Percentiles rank a stretch among this genome's conserved stretches.
Evolutionary conservation across 2,888 invertebrate species (phyloP).

Genomic region (Drosophila neonasuta): DNA sequence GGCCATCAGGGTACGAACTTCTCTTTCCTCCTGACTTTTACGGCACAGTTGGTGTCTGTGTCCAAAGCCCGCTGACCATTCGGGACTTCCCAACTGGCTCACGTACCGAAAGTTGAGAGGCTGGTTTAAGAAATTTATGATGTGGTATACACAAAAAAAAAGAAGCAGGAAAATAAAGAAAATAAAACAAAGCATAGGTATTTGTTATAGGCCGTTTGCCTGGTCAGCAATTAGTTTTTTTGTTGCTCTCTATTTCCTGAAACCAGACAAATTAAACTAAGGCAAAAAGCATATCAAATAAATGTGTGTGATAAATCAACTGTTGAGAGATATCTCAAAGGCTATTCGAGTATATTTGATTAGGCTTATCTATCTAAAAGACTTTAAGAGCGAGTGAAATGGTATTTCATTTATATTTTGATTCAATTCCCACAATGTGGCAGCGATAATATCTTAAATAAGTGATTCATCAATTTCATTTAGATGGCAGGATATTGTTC

Average conservation of each 20-base stretch:
- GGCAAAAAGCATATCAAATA: not conserved
- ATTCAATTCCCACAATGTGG: not conserved
- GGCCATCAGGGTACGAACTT: constrained; percentile 40
- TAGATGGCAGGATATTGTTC: not conserved
- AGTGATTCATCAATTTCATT: not conserved
- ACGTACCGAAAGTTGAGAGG: constrained; percentile 43
- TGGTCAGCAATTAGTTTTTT: constrained; percentile 19
- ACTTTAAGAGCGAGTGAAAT: not conserved
- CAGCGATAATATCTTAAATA: not conserved
- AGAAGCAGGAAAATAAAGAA: not conserved
- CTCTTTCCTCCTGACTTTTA: constrained; percentile 3
- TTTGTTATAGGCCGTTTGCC: constrained; percentile 3
- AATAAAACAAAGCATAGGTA: constrained; percentile 10
- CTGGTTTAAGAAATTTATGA: constrained; percentile 40
- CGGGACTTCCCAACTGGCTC: constrained; percentile 34
- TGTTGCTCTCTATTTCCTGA: not conserved
- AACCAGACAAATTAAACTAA: constrained; percentile 2
- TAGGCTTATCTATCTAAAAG: not conserved
- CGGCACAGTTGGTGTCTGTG: constrained; percentile 29
- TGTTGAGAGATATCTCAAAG: constrained; percentile 1
- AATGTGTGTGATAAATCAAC: not conserved
- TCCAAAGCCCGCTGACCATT: constrained; percentile 8
- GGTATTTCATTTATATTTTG: not conserved
- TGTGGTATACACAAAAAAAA: constrained; percentile 9
- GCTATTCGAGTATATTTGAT: not conserved